Evolutionary conservation across 2,888 invertebrate genomes (phyloP).

Genomic region (Lasioglossum marginatum): DNA sequence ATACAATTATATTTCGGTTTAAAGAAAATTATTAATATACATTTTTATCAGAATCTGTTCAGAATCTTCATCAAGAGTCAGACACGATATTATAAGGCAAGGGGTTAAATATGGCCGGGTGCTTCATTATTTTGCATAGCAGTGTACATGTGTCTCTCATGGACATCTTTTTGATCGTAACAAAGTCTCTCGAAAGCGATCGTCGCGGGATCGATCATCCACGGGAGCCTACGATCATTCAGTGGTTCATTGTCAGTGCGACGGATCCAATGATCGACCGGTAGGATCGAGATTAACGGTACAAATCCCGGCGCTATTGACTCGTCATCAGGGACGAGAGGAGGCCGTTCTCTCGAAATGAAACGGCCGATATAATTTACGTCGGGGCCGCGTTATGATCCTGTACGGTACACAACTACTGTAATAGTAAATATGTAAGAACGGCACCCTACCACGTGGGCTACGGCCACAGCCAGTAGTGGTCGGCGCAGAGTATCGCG

Average conservation of each 20-base stretch:
- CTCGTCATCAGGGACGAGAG: slow-evolving; percentile 28
- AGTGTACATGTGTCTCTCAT: no score
- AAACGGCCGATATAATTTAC: slow-evolving; percentile 56
- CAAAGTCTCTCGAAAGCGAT: not conserved
- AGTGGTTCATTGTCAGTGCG: not conserved
- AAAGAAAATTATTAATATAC: no score
- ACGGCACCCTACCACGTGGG: slow-evolving; percentile 27
- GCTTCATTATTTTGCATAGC: no score
- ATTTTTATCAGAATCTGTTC: no score
- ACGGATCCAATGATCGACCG: slow-evolving; percentile 11
- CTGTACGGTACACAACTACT: slow-evolving; percentile 60
- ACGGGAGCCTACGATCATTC: not conserved
- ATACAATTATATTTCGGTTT: no score
- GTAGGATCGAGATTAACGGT: slow-evolving; percentile 30
- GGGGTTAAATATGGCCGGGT: no score
- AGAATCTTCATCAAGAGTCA: no score
- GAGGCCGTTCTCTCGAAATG: slow-evolving; percentile 21
- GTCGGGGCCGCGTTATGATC: slow-evolving; percentile 57
- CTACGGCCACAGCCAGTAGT: slow-evolving; percentile 3
- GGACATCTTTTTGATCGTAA: not conserved
- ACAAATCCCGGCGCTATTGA: slow-evolving; percentile 20
- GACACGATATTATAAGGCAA: no score
- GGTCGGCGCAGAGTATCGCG: slow-evolving; percentile 43
- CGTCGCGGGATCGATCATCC: not conserved
- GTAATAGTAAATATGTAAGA: slow-evolving; percentile 64